Conservation (phyloP, 2,797 vertebrate species). For the Odontamblyopus rebecca region DNA sequence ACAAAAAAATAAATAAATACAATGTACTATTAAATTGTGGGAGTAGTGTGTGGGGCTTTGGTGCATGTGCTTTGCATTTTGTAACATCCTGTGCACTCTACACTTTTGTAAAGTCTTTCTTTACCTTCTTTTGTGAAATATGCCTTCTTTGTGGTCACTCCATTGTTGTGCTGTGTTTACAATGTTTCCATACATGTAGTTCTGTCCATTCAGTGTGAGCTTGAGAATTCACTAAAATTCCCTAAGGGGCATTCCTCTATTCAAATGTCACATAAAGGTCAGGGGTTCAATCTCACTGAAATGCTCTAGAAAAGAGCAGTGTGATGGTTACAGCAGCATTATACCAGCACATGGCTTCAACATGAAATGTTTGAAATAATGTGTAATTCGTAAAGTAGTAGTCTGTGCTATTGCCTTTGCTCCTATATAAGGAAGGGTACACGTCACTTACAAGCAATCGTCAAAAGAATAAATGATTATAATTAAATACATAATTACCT, state of each 20-base stretch:
- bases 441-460: neutral
- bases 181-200: neutral
- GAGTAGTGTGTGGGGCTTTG: neutral
- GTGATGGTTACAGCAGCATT: conserved; percentile 7
- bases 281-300: conserved; percentile 34
- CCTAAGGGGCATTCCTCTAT: conserved; percentile 38
- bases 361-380: neutral
- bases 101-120: neutral
- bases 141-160: neutral
- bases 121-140: neutral
- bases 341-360: neutral
- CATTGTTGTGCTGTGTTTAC: neutral
- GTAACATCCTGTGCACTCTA: too few relatives aligned
- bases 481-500: neutral
- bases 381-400: neutral
- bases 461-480: neutral
- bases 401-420: neutral
- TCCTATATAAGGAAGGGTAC: neutral
- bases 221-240: conserved; percentile 32
- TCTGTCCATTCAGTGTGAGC: conserved; percentile 32
- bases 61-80: neutral
- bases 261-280: conserved; percentile 64
- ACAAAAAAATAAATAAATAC: neutral
- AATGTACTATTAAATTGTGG: neutral
- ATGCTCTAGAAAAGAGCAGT: conserved; percentile 7